Percentiles rank a stretch among this genome's conserved stretches.
Conservation (phyloP, 2,888 invertebrate species). For the Nomada flava region DNA sequence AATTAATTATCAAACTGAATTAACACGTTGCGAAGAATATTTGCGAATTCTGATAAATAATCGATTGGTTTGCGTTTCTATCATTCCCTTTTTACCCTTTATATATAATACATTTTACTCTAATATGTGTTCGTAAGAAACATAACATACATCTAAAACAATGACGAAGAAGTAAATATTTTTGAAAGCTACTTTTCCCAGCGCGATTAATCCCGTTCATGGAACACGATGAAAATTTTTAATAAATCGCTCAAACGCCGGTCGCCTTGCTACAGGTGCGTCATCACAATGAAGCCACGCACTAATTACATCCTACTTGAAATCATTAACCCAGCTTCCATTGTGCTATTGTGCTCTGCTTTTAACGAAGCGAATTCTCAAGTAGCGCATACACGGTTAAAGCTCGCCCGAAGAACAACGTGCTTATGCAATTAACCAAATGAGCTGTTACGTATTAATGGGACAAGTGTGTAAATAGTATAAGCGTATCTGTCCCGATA, state of each 20-base stretch:
- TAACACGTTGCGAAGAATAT: no score
- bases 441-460: constrained; percentile 16
- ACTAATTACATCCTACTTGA: constrained; percentile 41
- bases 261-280: constrained; percentile 1
- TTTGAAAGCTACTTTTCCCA: neutral
- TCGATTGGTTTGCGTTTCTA: no score
- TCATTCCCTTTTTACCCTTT: no score
- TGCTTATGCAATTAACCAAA: constrained; percentile 27
- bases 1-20: no score
- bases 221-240: constrained; percentile 3
- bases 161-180: neutral
- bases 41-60: no score
- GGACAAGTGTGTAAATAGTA: neutral
- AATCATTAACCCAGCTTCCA: constrained; percentile 53
- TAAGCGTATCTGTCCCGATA: neutral
- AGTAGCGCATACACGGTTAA: neutral
- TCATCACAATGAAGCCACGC: constrained; percentile 27
- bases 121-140: no score
- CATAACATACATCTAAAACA: no score
- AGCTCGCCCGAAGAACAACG: constrained; percentile 10
- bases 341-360: constrained; percentile 27
- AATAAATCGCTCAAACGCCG: neutral
- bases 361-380: constrained; percentile 54
- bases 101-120: no score
- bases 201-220: neutral